These are phyloP conservation scores for Poecile montanus DNA, from an alignment of 2,797 vertebrate genomes.

Conservation along the genomic window DNA sequence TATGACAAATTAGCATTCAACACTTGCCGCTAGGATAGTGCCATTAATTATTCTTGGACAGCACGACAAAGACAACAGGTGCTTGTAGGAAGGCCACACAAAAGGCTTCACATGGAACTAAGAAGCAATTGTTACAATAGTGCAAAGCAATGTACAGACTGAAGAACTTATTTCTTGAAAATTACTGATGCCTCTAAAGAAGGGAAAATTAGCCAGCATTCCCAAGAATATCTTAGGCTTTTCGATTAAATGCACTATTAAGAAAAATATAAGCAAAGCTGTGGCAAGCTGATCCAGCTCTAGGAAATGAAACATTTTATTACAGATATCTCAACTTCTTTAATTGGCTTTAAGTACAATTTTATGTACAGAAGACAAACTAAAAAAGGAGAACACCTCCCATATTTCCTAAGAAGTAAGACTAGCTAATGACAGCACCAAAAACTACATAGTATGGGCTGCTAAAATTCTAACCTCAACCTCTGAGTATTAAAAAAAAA, in stretches of 20 bases:
- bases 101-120: constrained; percentile 11
- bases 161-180: background rate
- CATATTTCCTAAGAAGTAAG: background rate
- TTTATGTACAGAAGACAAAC: background rate
- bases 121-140: background rate
- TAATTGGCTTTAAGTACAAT: background rate
- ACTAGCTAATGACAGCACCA: background rate
- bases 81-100: constrained; percentile 16
- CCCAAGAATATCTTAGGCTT: background rate
- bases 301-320: background rate
- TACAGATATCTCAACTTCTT: background rate
- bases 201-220: background rate
- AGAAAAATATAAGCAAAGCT: background rate
- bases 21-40: background rate
- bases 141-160: background rate
- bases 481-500: background rate
- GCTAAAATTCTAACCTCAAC: background rate
- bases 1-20: constrained; percentile 54
- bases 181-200: background rate
- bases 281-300: background rate
- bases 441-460: background rate
- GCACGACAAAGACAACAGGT: constrained; percentile 53
- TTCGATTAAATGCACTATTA: background rate
- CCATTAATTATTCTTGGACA: constrained; percentile 61
- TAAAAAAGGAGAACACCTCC: background rate